These are phyloP conservation scores for Bostrychus sinensis DNA, from an alignment of 2,113 vertebrate genomes.

Conservation along the genomic window DNA sequence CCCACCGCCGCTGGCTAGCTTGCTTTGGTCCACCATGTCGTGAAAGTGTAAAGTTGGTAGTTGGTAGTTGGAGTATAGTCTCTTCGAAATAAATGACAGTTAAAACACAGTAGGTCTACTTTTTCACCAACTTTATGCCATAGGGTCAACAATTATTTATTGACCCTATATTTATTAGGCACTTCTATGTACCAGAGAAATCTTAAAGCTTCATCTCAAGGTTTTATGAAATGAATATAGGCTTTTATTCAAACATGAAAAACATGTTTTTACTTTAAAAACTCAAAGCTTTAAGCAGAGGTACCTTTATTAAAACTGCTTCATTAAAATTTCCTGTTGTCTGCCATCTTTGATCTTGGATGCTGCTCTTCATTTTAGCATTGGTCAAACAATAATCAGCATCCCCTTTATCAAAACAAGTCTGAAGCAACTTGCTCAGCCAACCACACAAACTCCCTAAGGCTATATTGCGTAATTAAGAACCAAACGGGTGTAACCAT, in stretches of 20 bases:
- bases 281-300: conserved; percentile 29
- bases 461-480: conserved; percentile 12
- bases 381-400: conserved; percentile 29
- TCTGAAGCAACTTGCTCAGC: conserved; percentile 24
- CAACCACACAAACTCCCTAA: conserved; percentile 16
- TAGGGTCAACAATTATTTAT: neutral
- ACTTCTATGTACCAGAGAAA: neutral
- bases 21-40: too few species aligned
- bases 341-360: conserved; percentile 14
- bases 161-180: neutral
- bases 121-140: too few species aligned
- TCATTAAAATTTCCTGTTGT: conserved; percentile 1
- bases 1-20: too few species aligned
- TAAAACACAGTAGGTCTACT: too few species aligned
- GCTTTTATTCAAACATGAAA: conserved; percentile 12
- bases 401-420: conserved; percentile 32
- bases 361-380: conserved; percentile 21
- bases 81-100: too few species aligned
- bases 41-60: too few species aligned
- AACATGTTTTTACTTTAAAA: conserved; percentile 50
- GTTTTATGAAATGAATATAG: conserved; percentile 13
- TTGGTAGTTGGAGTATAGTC: too few species aligned
- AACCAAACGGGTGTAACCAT: conserved; percentile 44
- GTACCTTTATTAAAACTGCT: conserved; percentile 29
- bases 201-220: conserved; percentile 5